Percentiles rank a stretch among this genome's conserved stretches.
These are phyloP conservation scores for Zeus faber DNA, from an alignment of 2,113 vertebrate species.

Conservation along the genomic window DNA sequence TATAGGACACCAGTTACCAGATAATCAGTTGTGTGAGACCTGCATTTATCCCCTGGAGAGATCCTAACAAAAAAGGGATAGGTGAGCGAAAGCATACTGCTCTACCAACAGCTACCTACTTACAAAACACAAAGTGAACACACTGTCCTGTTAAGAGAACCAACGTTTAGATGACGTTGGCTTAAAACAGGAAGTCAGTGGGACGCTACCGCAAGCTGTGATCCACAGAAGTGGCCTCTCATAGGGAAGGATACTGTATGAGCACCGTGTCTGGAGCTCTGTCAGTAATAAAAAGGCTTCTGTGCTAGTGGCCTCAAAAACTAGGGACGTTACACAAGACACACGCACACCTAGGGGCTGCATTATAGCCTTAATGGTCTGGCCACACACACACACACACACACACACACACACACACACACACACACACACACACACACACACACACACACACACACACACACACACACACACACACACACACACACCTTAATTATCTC, in stretches of 20 bases:
- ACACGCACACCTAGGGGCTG: too few relatives aligned
- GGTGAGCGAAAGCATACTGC: slow-evolving; percentile 4
- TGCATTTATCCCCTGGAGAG: too few relatives aligned
- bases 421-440: too few relatives aligned
- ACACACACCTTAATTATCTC: too few relatives aligned
- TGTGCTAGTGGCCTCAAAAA: slow-evolving; percentile 38
- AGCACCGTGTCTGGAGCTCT: slow-evolving; percentile 9
- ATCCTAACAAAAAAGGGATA: neutral
- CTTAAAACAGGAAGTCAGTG: slow-evolving; percentile 53
- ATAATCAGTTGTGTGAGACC: too few relatives aligned
- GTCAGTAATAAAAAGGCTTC: slow-evolving; percentile 39
- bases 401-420: too few relatives aligned
- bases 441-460: too few relatives aligned
- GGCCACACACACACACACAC: too few relatives aligned
- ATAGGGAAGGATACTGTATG: slow-evolving; percentile 41
- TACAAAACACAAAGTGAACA: slow-evolving; percentile 16
- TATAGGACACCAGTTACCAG: too few relatives aligned
- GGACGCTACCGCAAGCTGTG: slow-evolving; percentile 27
- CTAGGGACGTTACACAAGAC: slow-evolving; percentile 58
- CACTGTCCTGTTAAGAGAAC: slow-evolving; percentile 27
- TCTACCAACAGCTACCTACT: slow-evolving; percentile 7
- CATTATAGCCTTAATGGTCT: too few relatives aligned
- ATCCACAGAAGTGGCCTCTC: slow-evolving; percentile 34
- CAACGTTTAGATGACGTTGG: slow-evolving; percentile 34
- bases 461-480: too few relatives aligned